Percentiles rank a stretch among this genome's conserved stretches.
Conservation (phyloP, 2,888 invertebrate genomes). For the Notodonta dromedarius region DNA sequence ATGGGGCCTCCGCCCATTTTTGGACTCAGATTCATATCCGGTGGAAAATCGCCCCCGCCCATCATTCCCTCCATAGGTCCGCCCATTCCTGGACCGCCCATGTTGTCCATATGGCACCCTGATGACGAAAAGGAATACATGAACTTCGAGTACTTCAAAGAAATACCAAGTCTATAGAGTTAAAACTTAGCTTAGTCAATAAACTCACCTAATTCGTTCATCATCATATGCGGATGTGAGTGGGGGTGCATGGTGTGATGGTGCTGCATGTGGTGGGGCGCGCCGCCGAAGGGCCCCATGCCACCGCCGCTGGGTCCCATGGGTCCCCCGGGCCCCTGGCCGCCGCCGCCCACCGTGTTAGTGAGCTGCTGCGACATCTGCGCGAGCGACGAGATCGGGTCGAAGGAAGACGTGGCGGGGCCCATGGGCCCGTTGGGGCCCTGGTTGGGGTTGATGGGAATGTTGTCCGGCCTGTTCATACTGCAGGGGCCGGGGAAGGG, state of each 20-base stretch:
- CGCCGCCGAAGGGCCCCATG: slow-evolving; percentile 72
- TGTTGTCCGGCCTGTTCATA: slow-evolving; percentile 77
- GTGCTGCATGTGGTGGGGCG: slow-evolving; percentile 78
- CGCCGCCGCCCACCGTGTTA: slow-evolving; percentile 86
- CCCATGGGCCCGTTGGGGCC: slow-evolving; percentile 84
- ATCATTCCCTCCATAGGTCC: slow-evolving; percentile 83
- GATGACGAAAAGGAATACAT: slow-evolving; percentile 10
- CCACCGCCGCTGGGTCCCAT: slow-evolving; percentile 68
- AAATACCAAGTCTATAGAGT: too few species aligned
- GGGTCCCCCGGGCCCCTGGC: slow-evolving; percentile 63
- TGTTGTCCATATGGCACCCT: slow-evolving; percentile 82
- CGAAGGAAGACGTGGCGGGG: slow-evolving; percentile 87
- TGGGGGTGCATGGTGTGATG: slow-evolving; percentile 79
- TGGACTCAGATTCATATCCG: slow-evolving; percentile 86
- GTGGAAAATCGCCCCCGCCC: slow-evolving; percentile 78
- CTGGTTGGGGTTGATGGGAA: slow-evolving; percentile 79
- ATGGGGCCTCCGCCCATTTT: slow-evolving; percentile 85
- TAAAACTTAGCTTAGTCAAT: neutral
- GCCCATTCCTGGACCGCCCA: slow-evolving; percentile 81
- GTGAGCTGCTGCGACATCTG: slow-evolving; percentile 98
- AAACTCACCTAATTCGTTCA: slow-evolving; percentile 75
- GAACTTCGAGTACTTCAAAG: slow-evolving; percentile 1
- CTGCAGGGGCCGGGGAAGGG: slow-evolving; percentile 82
- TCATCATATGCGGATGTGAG: slow-evolving; percentile 80
- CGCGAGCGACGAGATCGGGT: slow-evolving; percentile 96